These are phyloP conservation scores for Forbesichthys agassizii DNA, from an alignment of 2,113 vertebrate species.

Conservation along the genomic window DNA sequence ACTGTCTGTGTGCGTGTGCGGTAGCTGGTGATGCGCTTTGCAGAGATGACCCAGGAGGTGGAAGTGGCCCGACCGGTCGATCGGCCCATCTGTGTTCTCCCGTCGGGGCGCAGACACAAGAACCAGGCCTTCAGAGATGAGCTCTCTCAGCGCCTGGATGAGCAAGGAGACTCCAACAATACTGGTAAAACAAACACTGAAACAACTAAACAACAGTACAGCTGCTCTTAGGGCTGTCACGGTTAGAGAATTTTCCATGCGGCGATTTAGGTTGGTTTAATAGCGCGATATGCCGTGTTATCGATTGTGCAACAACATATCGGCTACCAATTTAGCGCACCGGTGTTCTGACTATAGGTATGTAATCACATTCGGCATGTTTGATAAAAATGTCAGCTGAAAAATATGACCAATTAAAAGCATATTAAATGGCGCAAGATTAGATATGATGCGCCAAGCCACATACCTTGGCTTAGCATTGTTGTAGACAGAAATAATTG, in stretches of 20 bases:
- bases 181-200: slow-evolving; percentile 68
- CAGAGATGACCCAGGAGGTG: slow-evolving; percentile 97
- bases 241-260: neutral
- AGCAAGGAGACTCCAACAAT: slow-evolving; percentile 77
- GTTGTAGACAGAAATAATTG: too few species aligned
- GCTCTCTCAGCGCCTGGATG: slow-evolving; percentile 75
- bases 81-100: slow-evolving; percentile 83
- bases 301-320: too few species aligned
- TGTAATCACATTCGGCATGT: too few species aligned
- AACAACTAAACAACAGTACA: neutral
- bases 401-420: too few species aligned
- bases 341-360: too few species aligned
- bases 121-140: slow-evolving; percentile 86
- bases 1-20: slow-evolving; percentile 1
- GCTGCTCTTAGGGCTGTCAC: neutral
- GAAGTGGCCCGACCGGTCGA: slow-evolving; percentile 89
- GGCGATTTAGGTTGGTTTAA: too few species aligned
- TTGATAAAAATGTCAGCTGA: too few species aligned
- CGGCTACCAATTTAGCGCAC: too few species aligned
- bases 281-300: too few species aligned
- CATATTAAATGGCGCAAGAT: too few species aligned
- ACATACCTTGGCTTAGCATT: too few species aligned
- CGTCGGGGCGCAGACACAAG: slow-evolving; percentile 84
- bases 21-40: slow-evolving; percentile 97
- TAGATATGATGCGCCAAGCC: too few species aligned